These are phyloP conservation scores for Puntigrus tetrazona DNA, from an alignment of 2,113 vertebrate genomes.

Conservation along the genomic window DNA sequence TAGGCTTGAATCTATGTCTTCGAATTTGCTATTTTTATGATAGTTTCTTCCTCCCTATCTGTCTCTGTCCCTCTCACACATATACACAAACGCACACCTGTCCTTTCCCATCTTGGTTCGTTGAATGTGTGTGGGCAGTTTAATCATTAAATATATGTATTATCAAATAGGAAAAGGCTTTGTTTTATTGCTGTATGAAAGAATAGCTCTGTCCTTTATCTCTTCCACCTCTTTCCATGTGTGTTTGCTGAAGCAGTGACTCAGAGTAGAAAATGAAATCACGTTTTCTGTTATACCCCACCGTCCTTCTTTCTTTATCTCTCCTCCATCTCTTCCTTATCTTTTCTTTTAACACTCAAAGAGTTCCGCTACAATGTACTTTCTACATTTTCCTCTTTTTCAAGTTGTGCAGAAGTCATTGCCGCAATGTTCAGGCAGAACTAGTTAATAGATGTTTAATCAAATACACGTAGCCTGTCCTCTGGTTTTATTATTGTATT, in stretches of 20 bases:
- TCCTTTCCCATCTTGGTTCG: conserved; percentile 29
- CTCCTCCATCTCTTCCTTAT: not conserved
- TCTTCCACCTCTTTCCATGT: not conserved
- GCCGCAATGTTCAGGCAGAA: not conserved
- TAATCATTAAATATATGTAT: conserved; percentile 30
- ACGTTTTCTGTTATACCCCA: conserved; percentile 15
- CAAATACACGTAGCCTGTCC: not conserved
- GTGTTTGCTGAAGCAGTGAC: conserved; percentile 30
- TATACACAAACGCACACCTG: conserved; percentile 27
- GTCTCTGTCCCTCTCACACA: not conserved
- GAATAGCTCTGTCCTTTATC: not conserved
- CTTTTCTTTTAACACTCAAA: conserved; percentile 31
- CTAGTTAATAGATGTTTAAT: not conserved
- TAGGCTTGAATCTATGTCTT: conserved; percentile 24
- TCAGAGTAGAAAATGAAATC: conserved; percentile 33
- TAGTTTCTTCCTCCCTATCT: conserved; percentile 29
- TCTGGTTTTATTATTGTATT: not conserved
- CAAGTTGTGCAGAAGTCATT: not conserved
- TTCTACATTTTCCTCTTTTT: conserved; percentile 9
- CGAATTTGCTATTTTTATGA: conserved; percentile 48
- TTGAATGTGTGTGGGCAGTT: not conserved
- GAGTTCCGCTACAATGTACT: not conserved
- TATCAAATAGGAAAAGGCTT: not conserved
- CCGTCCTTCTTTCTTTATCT: not conserved
- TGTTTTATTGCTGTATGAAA: not conserved